Evolutionary conservation across 2,113 vertebrate species (phyloP).

Genomic region (Calyptomena viridis): DNA sequence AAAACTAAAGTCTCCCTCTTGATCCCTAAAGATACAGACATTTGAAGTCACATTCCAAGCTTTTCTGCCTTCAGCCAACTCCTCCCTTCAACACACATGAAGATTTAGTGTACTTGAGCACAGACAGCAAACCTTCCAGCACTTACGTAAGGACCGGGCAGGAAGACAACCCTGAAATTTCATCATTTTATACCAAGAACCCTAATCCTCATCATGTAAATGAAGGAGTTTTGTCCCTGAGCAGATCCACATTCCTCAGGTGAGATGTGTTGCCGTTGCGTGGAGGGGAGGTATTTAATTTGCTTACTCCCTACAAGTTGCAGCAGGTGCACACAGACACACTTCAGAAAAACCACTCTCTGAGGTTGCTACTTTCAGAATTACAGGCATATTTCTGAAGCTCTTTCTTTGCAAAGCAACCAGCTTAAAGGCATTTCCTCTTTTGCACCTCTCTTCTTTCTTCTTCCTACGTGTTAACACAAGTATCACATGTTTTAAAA

Average conservation of each 20-base stretch:
- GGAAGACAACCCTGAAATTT: not conserved
- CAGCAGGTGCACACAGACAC: not conserved
- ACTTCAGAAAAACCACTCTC: not conserved
- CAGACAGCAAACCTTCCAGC: not conserved
- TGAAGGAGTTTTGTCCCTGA: not conserved
- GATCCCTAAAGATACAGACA: not conserved
- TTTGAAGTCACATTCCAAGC: not conserved
- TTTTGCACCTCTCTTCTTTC: not conserved
- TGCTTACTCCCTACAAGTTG: not conserved
- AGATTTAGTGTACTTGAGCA: not conserved
- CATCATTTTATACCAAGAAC: not conserved
- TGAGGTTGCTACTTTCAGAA: not conserved
- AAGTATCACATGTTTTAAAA: not conserved
- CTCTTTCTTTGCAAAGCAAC: not conserved
- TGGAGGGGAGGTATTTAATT: not conserved
- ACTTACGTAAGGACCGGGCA: accelerated
- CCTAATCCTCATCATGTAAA: not conserved
- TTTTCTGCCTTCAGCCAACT: not conserved
- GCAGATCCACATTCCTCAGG: not conserved
- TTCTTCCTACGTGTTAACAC: not conserved
- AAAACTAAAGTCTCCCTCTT: not conserved
- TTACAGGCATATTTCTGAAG: not conserved
- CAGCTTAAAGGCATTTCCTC: not conserved
- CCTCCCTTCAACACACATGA: not conserved
- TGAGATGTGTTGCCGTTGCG: not conserved